Evolutionary conservation across 2,888 invertebrate species (phyloP).

Genomic region (Xanthia icteritia): DNA sequence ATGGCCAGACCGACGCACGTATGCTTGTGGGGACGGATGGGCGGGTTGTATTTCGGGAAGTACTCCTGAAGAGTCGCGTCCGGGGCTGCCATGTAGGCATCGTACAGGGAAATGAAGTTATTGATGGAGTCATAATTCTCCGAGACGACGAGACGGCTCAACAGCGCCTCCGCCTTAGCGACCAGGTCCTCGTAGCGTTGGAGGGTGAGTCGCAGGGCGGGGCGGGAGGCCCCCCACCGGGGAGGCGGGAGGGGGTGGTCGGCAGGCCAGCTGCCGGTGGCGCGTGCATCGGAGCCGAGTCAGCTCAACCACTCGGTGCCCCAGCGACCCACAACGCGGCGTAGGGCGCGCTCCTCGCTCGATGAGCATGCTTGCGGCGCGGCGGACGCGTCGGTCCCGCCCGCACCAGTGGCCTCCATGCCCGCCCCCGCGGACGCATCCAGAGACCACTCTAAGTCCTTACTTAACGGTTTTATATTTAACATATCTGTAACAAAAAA

Average conservation of each 20-base stretch:
- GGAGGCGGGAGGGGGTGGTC: constrained; percentile 88
- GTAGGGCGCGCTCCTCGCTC: constrained; percentile 86
- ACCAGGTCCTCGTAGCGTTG: constrained; percentile 95
- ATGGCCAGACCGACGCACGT: constrained; percentile 97
- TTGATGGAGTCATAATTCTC: constrained; percentile 97
- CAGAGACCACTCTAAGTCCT: constrained; percentile 87
- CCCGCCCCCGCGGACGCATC: constrained; percentile 83
- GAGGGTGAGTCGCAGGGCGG: constrained; percentile 93
- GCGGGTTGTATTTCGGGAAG: constrained; percentile 95
- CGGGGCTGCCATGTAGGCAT: constrained; percentile 92
- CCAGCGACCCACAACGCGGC: constrained; percentile 95
- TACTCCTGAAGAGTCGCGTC: constrained; percentile 93
- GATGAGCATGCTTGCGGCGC: constrained; percentile 81
- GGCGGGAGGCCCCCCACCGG: constrained; percentile 87
- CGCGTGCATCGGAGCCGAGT: constrained; percentile 92
- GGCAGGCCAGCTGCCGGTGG: constrained; percentile 85
- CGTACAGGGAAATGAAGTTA: constrained; percentile 94
- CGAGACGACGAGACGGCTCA: constrained; percentile 95
- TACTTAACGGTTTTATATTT: constrained; percentile 90
- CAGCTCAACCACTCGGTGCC: constrained; percentile 99
- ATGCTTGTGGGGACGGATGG: constrained; percentile 95
- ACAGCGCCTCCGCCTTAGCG: constrained; percentile 94
- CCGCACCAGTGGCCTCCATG: constrained; percentile 85
- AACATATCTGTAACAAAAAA: constrained; percentile 82
- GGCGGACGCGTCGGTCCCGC: constrained; percentile 76